A percentile compares a stretch with the other conserved stretches of the same genome.
phyloP scores from a whole-genome alignment of 53 echinoderm and acorn worm species.

The Antedon mediterranea region DNA sequence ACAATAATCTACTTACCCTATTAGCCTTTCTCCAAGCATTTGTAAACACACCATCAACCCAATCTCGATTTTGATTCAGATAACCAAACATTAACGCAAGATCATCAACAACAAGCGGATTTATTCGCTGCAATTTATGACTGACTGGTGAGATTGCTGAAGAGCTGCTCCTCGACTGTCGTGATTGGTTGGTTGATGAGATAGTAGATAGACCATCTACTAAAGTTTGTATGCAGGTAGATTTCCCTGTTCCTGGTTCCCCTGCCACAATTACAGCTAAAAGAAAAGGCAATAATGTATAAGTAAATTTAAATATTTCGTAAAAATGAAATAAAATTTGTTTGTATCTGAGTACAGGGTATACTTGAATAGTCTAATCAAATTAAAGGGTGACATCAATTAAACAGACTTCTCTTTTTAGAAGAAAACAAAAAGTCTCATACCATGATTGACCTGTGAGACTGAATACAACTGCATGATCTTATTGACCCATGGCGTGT shows the following conservation, averaged over 20 bases:
- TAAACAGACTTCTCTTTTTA: too few species aligned
- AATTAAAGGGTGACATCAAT: too few species aligned
- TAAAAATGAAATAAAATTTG: not conserved
- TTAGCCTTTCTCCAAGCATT: constrained; percentile 92
- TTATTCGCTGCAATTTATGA: constrained; percentile 92
- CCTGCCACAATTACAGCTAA: constrained; percentile 66
- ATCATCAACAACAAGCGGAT: constrained; percentile 91
- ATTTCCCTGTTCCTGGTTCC: constrained; percentile 84
- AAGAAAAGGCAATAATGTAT: not conserved
- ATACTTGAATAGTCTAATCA: too few species aligned
- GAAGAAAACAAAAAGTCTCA: too few species aligned
- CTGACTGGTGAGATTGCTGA: constrained; percentile 83
- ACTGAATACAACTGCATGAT: constrained; percentile 88
- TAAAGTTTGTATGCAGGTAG: constrained; percentile 76
- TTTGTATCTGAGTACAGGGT: not conserved
- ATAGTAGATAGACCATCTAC: constrained; percentile 83
- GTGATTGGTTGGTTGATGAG: constrained; percentile 55
- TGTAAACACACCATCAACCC: constrained; percentile 84
- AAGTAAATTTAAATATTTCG: too few species aligned
- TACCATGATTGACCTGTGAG: constrained; percentile 90
- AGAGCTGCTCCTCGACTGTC: constrained; percentile 73
- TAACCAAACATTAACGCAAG: constrained; percentile 87
- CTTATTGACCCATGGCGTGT: constrained; percentile 64
- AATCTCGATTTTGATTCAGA: constrained; percentile 79
- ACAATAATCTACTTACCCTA: constrained; percentile 55